Evolutionary conservation across 1,140 invertebrate species (phyloP), one percentile per base, ranked within the genome.

Genomic region (Psix sp.): DNA sequence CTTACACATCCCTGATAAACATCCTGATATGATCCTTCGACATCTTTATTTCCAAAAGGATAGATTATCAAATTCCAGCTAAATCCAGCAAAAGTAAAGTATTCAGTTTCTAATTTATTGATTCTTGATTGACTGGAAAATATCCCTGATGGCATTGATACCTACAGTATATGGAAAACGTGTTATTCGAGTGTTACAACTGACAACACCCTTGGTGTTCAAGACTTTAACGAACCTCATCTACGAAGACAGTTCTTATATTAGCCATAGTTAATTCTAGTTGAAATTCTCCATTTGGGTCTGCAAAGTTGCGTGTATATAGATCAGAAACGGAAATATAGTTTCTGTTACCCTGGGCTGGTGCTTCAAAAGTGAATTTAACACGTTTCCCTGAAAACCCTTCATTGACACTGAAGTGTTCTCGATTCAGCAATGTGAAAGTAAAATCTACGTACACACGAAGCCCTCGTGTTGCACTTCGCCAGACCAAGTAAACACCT

Each of bases 381-480:
- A 91, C 90, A 79, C 93, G 91, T 81, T 94, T 94, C 33, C 94
- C 94, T 11, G 92, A 91, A 86, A 94, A 95, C 1, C 91, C 90
- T 80, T 95, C 94, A 83, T 95, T 96, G 62, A 91, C 91, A 39
- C 93, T 94, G 83, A 95, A 96, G 82, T 95, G 94, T 71, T 95
- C 94, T 7, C 93, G 90, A 79, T 95, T 96, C 15, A 96, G 89
- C 5, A 96, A 88, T 0, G 94, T 95, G 83, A 96, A 94, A 11
- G 92, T 92, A 79, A 94, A 95, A 83, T 96, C 94, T 29, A 95
- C 92, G 79, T 93, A 94, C 9, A 94, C 93, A 17, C 92, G 88
- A 86, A 95, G 91, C 51, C 90, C 92, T 59, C 93, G 91, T 42
- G 92, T 92, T 1, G 92, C 90, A 59, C 91, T 93, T 14, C 92